Evolutionary conservation across 1,140 invertebrate genomes (phyloP).

Genomic region (Pogonomyrmex barbatus): DNA sequence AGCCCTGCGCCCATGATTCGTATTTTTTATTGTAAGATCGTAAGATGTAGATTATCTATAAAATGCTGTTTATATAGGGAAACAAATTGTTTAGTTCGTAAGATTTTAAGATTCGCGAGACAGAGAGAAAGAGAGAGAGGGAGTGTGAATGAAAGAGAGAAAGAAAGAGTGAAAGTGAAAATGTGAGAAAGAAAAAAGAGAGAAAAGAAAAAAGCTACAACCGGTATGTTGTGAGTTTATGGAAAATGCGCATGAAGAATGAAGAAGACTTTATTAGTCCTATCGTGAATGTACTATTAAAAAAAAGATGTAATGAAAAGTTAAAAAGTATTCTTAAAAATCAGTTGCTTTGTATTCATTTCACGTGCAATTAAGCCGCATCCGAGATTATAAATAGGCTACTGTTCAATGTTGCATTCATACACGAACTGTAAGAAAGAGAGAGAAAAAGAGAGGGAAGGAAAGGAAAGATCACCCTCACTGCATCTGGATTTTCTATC

Average conservation of each 20-base stretch:
- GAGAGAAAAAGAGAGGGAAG: neutral
- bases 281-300: conserved; percentile 67
- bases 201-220: conserved; percentile 41
- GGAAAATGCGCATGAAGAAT: conserved; percentile 28
- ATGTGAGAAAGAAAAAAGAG: neutral
- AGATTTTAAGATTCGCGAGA: conserved; percentile 67
- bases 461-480: neutral
- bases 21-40: conserved; percentile 64
- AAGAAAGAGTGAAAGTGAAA: conserved; percentile 3
- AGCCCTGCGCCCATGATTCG: conserved; percentile 6
- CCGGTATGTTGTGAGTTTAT: conserved; percentile 33
- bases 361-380: conserved; percentile 53
- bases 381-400: conserved; percentile 31
- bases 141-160: neutral
- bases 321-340: conserved; percentile 67
- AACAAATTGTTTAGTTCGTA: conserved; percentile 74
- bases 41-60: conserved; percentile 71
- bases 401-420: conserved; percentile 17
- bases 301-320: conserved; percentile 61
- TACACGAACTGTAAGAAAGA: neutral
- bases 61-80: conserved; percentile 72
- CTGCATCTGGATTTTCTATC: neutral
- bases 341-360: conserved; percentile 58
- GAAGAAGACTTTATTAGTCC: conserved; percentile 52
- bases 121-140: neutral